A percentile compares a stretch with the other conserved stretches of the same genome.
These are phyloP conservation scores for Phrynocephalus vlangalii DNA, from an alignment of 2,797 vertebrate species.

Conservation along the genomic window DNA sequence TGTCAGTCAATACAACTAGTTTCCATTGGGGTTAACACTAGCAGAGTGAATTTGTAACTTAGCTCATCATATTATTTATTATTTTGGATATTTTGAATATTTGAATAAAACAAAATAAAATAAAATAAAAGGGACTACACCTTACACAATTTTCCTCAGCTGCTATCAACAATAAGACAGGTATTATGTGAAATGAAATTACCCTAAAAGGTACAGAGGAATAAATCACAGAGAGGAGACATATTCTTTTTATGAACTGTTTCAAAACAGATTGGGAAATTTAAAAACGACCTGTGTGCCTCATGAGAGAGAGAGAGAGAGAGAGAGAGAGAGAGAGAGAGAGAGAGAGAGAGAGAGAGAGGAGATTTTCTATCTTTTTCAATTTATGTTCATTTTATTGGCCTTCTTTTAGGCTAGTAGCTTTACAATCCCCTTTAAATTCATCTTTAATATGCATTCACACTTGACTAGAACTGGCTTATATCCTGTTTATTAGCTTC, in stretches of 20 bases:
- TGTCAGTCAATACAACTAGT: slow-evolving; percentile 50
- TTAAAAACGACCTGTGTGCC: slow-evolving; percentile 7
- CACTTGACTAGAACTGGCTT: slow-evolving; percentile 50
- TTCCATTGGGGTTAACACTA: slow-evolving; percentile 64
- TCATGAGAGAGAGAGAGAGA: not conserved
- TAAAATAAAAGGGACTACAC: slow-evolving; percentile 32
- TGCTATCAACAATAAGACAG: slow-evolving; percentile 34
- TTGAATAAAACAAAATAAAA: not conserved
- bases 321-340: not conserved
- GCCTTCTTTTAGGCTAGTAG: slow-evolving; percentile 52
- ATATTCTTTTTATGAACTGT: slow-evolving; percentile 44
- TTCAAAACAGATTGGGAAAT: slow-evolving; percentile 35
- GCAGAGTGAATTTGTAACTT: slow-evolving; percentile 55
- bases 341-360: no score
- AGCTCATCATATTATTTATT: slow-evolving; percentile 43
- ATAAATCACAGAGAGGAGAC: slow-evolving; percentile 47
- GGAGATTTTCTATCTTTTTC: slow-evolving; percentile 51
- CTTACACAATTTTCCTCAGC: slow-evolving; percentile 57
- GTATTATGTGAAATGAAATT: slow-evolving; percentile 60
- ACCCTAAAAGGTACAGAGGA: slow-evolving; percentile 35
- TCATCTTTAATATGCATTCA: slow-evolving; percentile 63
- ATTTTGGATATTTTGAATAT: no score
- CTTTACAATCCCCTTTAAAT: slow-evolving; percentile 58
- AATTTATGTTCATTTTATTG: slow-evolving; percentile 62
- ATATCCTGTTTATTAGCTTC: slow-evolving; percentile 54